A percentile compares a stretch with the other conserved stretches of the same genome.
These are phyloP conservation scores for Lamprologus speciosus DNA, from an alignment of 2,113 vertebrate species.

Conservation along the genomic window DNA sequence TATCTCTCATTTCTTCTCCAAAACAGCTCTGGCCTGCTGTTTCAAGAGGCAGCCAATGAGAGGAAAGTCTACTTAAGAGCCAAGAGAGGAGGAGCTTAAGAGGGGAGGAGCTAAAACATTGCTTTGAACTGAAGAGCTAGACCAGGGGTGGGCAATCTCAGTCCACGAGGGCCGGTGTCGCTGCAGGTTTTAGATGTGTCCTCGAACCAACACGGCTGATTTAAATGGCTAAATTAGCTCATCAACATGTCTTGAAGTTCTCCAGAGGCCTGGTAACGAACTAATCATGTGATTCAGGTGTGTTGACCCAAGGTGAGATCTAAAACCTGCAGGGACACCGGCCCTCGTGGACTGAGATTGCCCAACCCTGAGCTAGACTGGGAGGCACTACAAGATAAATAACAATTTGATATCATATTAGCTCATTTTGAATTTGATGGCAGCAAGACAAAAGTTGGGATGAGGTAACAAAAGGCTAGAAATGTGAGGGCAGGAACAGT, in stretches of 20 bases:
- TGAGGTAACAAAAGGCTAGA: not conserved
- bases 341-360: no score
- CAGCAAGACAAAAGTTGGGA: not conserved
- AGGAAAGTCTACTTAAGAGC: not conserved
- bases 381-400: not conserved
- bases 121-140: not conserved
- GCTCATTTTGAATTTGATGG: not conserved
- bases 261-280: no score
- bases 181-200: no score
- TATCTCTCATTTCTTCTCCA: not conserved
- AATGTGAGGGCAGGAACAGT: not conserved
- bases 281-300: no score
- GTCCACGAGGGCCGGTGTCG: no score
- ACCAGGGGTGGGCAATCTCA: no score
- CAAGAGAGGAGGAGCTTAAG: not conserved
- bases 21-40: not conserved
- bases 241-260: no score
- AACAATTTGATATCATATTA: not conserved
- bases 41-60: not conserved
- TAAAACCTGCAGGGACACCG: no score
- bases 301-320: no score
- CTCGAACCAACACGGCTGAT: no score
- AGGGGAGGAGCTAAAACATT: not conserved
- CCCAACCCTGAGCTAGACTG: not conserved
- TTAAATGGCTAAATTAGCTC: no score